Evolutionary conservation across 2,888 invertebrate genomes (phyloP).

Genomic region (Euzophera pinguis): DNA sequence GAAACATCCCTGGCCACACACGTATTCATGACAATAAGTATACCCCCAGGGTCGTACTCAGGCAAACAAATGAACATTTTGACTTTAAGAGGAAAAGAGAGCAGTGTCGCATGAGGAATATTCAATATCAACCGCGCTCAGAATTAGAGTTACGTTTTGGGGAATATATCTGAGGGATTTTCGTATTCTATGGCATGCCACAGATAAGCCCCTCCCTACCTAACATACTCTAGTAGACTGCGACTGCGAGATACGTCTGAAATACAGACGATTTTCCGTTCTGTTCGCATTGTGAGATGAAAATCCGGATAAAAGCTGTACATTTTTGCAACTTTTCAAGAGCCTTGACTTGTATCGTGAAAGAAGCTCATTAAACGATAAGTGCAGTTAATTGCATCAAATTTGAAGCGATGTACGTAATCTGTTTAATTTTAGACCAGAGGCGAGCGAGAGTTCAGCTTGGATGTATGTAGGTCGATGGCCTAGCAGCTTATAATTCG

Average conservation of each 20-base stretch:
- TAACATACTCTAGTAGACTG: not conserved
- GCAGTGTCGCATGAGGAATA: slow-evolving; percentile 36
- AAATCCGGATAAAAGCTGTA: not conserved
- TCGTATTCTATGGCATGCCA: slow-evolving; percentile 9
- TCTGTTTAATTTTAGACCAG: slow-evolving; percentile 30
- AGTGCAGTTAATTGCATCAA: slow-evolving; percentile 9
- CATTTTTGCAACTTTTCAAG: not conserved
- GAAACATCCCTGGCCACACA: not conserved
- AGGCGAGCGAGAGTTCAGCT: slow-evolving; percentile 21
- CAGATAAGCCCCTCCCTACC: slow-evolving; percentile 1
- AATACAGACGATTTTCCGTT: not conserved
- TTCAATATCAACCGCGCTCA: slow-evolving; percentile 31
- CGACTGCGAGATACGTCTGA: not conserved
- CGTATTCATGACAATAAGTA: slow-evolving; percentile 28
- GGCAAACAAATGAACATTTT: slow-evolving; percentile 32
- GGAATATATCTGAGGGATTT: slow-evolving; percentile 20
- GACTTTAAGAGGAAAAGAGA: slow-evolving; percentile 32
- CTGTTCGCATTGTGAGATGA: not conserved
- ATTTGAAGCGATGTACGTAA: slow-evolving; percentile 17
- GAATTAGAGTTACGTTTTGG: slow-evolving; percentile 19
- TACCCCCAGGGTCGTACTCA: slow-evolving; percentile 19
- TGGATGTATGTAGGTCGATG: slow-evolving; percentile 43
- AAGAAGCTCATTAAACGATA: slow-evolving; percentile 5
- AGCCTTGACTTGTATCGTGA: not conserved
- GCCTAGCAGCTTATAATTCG: slow-evolving; percentile 42